Base-by-base conservation (phyloP, 92 coral and sea anemone species). In the Ricordea florida region DNA sequence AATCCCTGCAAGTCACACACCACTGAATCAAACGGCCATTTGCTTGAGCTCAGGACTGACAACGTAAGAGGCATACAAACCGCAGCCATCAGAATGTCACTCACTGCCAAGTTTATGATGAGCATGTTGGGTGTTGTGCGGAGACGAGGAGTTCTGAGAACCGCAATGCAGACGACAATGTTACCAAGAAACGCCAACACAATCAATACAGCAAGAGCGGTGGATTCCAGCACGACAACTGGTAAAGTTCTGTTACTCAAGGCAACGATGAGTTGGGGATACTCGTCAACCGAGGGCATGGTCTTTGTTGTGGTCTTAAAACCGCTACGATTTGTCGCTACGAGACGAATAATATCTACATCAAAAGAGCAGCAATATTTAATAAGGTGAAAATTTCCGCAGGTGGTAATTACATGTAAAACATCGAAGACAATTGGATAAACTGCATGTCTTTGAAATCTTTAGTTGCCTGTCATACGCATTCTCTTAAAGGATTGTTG, bases 11-110 rank as follows among this genome's bases (percentile, higher is more conserved):
- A 42, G 31, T 82, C 82, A 51, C 92, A 87, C 20, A 76, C 59
- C 34, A 43, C 65, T 13, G 52, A 34, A 13, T 85, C 77, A 48
- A 82, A 87, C 0, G 78, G 85, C 92, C 92, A 87, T 30, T 70
- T 14, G 14, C 92, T 76, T 8, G 74, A 60, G 33, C 82, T 37
- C 16, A 81, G 57, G 21, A 87, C 92, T 3, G 63, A 67, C 14
- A 87, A 46, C 3, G 92, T 76, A 6, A 87, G 57, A 4, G 92
- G 89, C 92, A 82, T 87, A 31, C 89, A 82, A 10, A 87, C 50
- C 0, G 50, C 30, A 2, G 85, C 76, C 85, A 87, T 82, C 26
- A 87, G 50, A 44, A 87, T 64, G 61, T 87, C 92, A 66, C 89
- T 73, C 5, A 82, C 72, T 6, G 92, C 92, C 33, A 87, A 74